Conservation (phyloP, 53 echinoderm and acorn worm genomes). For the Holothuria scabra region DNA sequence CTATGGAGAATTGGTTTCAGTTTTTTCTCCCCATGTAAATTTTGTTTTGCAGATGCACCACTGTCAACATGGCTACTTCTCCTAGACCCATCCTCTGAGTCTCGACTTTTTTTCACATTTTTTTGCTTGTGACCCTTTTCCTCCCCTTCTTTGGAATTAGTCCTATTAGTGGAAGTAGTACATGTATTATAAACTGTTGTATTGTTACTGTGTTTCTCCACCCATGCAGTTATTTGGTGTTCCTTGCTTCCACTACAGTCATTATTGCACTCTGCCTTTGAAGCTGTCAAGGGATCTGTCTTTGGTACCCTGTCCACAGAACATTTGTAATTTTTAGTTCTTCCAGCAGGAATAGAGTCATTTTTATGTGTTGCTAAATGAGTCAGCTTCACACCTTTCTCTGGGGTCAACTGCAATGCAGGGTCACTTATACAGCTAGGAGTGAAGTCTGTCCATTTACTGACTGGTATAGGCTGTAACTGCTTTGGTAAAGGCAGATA, state of each 20-base stretch:
- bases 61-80: no score
- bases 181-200: slow-evolving; percentile 14
- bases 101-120: background rate
- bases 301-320: no score
- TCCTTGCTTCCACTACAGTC: background rate
- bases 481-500: slow-evolving; percentile 42
- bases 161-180: background rate
- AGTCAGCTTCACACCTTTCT: background rate
- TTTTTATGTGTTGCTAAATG: background rate
- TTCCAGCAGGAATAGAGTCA: no score
- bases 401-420: slow-evolving; percentile 33
- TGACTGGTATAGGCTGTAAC: slow-evolving; percentile 32
- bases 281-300: background rate
- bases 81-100: no score
- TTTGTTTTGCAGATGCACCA: background rate
- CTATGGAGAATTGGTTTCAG: slow-evolving; percentile 20
- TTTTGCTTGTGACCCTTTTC: background rate
- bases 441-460: slow-evolving; percentile 17
- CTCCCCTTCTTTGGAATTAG: background rate
- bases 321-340: no score
- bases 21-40: background rate
- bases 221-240: slow-evolving; percentile 2
- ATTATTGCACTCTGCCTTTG: background rate
- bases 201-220: slow-evolving; percentile 19
- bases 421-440: slow-evolving; percentile 13